phyloP scores from a whole-genome alignment of 2,797 vertebrate genomes.

The Lithobates sylvaticus region DNA sequence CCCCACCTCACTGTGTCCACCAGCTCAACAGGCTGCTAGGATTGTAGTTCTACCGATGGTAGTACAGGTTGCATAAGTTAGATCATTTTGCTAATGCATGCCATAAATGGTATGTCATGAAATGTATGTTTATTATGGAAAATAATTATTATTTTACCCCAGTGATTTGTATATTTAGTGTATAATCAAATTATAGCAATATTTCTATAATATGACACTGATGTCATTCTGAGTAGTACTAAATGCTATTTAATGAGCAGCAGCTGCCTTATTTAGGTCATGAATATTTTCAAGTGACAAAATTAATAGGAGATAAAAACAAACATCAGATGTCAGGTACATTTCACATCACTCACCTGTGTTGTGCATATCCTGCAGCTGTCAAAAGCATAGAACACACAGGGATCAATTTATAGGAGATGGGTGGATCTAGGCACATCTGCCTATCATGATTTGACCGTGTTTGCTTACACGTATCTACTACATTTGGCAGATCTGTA shows the following conservation, averaged over 20 bases:
- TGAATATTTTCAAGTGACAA: not conserved
- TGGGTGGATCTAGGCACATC: not conserved
- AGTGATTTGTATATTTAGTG: not conserved
- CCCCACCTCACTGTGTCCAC: no score
- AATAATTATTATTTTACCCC: not conserved
- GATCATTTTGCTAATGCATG: not conserved
- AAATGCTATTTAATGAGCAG: slow-evolving; percentile 22
- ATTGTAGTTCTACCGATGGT: not conserved
- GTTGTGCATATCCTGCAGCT: not conserved
- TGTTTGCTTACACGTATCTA: no score
- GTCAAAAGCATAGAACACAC: not conserved
- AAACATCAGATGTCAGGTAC: not conserved
- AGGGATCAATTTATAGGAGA: not conserved
- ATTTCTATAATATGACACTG: slow-evolving; percentile 20
- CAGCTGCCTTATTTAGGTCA: slow-evolving; percentile 14
- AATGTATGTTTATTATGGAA: not conserved
- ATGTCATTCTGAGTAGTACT: slow-evolving; percentile 10
- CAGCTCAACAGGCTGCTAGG: no score
- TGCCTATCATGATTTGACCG: not conserved
- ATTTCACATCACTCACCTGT: not conserved
- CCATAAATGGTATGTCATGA: not conserved
- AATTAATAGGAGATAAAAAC: not conserved
- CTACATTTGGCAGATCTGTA: no score
- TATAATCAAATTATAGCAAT: slow-evolving; percentile 21
- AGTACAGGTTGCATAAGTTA: not conserved